Percentiles rank a stretch among this genome's conserved stretches.
Conservation (phyloP, 2,888 invertebrate species). For the Tetranychus truncatus region DNA sequence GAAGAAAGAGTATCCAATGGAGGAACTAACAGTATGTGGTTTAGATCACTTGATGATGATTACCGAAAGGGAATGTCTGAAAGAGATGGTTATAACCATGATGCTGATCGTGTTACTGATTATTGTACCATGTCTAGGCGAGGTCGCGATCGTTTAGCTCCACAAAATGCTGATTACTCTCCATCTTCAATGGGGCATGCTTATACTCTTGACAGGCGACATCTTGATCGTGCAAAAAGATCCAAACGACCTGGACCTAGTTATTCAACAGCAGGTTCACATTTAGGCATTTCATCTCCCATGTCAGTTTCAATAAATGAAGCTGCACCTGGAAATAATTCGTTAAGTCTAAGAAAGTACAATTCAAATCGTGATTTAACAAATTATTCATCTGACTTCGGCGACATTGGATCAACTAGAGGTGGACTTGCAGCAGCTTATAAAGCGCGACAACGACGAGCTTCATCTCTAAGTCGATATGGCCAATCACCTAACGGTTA, state of each 20-base stretch:
- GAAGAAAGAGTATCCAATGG: background rate
- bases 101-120: constrained; percentile 20
- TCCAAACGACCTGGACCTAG: background rate
- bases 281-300: background rate
- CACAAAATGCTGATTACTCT: background rate
- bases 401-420: constrained; percentile 9
- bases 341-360: background rate
- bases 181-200: constrained; percentile 12
- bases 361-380: constrained; percentile 6
- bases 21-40: constrained; percentile 20
- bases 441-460: constrained; percentile 24
- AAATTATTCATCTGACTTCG: background rate
- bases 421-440: constrained; percentile 27
- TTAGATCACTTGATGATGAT: constrained; percentile 24
- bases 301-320: background rate
- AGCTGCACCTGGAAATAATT: background rate
- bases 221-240: constrained; percentile 5
- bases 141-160: background rate
- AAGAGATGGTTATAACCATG: constrained; percentile 24
- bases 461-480: constrained; percentile 19
- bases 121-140: constrained; percentile 15
- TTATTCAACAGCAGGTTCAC: background rate
- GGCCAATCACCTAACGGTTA: background rate
- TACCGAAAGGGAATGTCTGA: constrained; percentile 17
- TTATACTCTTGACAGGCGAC: constrained; percentile 16